A percentile compares a stretch with the other conserved stretches of the same genome.
Conservation (phyloP, 2,888 invertebrate genomes). For the Dolomedes plantarius region DNA sequence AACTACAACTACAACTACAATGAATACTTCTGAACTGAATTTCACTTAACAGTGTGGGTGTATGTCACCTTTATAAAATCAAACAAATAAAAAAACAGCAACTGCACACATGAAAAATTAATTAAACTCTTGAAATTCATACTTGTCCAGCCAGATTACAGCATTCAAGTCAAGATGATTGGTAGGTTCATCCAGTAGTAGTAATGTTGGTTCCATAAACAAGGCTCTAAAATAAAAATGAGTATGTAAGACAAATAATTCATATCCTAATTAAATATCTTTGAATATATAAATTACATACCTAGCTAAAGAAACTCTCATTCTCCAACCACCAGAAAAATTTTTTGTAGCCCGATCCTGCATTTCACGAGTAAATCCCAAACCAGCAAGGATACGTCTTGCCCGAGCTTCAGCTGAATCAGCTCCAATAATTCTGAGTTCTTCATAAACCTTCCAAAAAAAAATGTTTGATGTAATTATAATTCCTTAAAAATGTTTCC, state of each 20-base stretch:
- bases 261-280: too few relatives aligned
- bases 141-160: slow-evolving; percentile 99
- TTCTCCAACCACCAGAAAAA: slow-evolving; percentile 94
- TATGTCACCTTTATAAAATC: too few relatives aligned
- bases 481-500: too few relatives aligned
- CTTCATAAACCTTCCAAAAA: slow-evolving; percentile 87
- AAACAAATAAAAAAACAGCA: too few relatives aligned
- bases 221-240: slow-evolving; percentile 81
- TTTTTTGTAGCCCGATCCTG: slow-evolving; percentile 88
- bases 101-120: too few relatives aligned
- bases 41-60: too few relatives aligned
- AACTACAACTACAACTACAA: too few relatives aligned
- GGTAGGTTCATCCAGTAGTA: slow-evolving; percentile 98
- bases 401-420: slow-evolving; percentile 98
- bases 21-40: too few relatives aligned
- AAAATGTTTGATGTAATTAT: too few relatives aligned
- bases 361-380: slow-evolving; percentile 88
- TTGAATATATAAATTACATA: slow-evolving; percentile 64
- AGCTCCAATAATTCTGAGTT: slow-evolving; percentile 96
- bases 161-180: slow-evolving; percentile 99
- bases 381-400: slow-evolving; percentile 95
- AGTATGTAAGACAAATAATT: too few relatives aligned
- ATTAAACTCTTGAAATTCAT: slow-evolving; percentile 75
- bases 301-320: slow-evolving; percentile 97
- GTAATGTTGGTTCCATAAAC: slow-evolving; percentile 96